A percentile compares a stretch with the other conserved stretches of the same genome.
These are phyloP conservation scores for Mayetiola destructor DNA, from an alignment of 2,888 invertebrate species.

Conservation along the genomic window DNA sequence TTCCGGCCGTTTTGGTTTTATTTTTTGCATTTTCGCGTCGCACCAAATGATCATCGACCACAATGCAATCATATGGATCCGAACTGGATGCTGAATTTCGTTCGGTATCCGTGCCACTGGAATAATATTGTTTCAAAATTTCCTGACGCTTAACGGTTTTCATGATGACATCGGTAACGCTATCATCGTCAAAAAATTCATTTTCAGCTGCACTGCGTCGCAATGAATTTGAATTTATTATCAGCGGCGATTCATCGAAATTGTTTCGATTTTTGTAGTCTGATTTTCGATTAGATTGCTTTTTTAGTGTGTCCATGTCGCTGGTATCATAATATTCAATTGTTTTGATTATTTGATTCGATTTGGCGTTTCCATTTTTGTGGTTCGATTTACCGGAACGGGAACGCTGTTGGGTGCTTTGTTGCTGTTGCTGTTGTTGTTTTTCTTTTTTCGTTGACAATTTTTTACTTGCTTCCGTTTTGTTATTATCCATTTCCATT, in stretches of 20 bases:
- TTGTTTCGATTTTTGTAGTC: constrained; percentile 15
- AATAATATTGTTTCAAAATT: constrained; percentile 54
- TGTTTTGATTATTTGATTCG: constrained; percentile 28
- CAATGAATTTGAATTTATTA: constrained; percentile 17
- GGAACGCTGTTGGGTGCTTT: not conserved
- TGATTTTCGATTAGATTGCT: constrained; percentile 34
- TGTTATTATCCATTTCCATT: constrained; percentile 19
- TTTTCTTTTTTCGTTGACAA: constrained; percentile 24
- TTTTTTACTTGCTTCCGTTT: constrained; percentile 25
- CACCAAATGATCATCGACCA: constrained; percentile 59
- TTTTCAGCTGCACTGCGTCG: constrained; percentile 34
- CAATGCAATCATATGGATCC: constrained; percentile 66
- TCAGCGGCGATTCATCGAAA: constrained; percentile 32
- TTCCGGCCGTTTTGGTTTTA: constrained; percentile 32
- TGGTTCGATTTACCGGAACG: not conserved
- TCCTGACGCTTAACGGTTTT: constrained; percentile 60
- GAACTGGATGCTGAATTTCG: constrained; percentile 49
- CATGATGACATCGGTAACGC: constrained; percentile 48
- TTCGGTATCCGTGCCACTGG: constrained; percentile 47
- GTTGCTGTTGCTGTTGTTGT: constrained; percentile 35
- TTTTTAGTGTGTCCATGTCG: constrained; percentile 14
- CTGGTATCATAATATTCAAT: constrained; percentile 18
- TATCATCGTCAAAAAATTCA: constrained; percentile 49
- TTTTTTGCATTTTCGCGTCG: constrained; percentile 28
- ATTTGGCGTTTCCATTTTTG: constrained; percentile 27